Evolutionary conservation across 2,113 vertebrate genomes (phyloP).

Genomic region (Nycticorax nycticorax): DNA sequence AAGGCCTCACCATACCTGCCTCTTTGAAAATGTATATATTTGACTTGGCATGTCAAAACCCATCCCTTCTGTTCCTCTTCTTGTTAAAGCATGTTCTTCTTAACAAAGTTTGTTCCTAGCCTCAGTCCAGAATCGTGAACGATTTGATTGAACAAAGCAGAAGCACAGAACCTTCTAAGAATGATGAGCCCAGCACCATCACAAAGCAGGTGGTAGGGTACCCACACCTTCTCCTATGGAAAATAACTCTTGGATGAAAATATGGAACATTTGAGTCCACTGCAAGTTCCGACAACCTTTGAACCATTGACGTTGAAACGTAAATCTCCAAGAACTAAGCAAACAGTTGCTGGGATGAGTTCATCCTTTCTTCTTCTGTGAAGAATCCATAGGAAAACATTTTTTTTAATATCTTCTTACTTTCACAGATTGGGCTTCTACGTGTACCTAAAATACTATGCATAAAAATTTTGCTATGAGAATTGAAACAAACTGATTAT

Average conservation of each 20-base stretch:
- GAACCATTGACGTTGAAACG: neutral
- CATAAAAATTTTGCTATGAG: conserved; percentile 11
- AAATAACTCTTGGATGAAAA: neutral
- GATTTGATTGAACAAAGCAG: neutral
- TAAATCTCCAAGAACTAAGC: conserved; percentile 13
- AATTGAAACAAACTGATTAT: conserved; percentile 39
- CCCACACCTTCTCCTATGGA: neutral
- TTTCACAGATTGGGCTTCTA: conserved; percentile 1
- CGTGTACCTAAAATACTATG: conserved; percentile 3
- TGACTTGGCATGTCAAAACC: neutral
- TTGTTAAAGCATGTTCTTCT: neutral
- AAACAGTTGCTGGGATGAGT: conserved; percentile 17
- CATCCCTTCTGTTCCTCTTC: neutral
- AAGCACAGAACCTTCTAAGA: neutral
- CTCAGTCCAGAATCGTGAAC: neutral
- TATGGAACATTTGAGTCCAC: neutral
- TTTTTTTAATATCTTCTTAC: neutral
- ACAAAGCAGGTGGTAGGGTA: neutral
- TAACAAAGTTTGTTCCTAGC: neutral
- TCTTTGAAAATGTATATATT: neutral
- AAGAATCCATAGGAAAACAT: neutral
- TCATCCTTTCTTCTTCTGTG: conserved; percentile 37
- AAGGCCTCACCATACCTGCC: neutral
- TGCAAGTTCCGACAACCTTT: conserved; percentile 19
- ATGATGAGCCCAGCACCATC: neutral